Evolutionary conservation across 53 echinoderm and acorn worm species (phyloP), one percentile per base, ranked within the genome.

Genomic region (Echinometra lucunter): DNA sequence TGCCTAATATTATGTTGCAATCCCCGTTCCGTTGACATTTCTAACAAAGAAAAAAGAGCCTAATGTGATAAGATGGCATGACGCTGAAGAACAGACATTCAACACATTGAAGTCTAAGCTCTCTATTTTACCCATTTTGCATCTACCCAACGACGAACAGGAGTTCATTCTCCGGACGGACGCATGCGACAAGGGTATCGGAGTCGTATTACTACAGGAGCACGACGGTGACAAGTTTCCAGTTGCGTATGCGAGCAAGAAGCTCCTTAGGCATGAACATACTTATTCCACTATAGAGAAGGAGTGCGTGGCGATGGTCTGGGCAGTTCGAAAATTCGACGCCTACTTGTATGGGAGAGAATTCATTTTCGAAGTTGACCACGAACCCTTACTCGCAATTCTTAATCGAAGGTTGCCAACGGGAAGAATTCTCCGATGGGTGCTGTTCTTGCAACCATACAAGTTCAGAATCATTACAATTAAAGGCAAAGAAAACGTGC

Each of bases 321-420:
- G 85, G 85, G 45, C 25, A 10, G 85, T 49, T 8, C 45, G 12
- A n/a, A 83, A 83, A 28, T 45, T 45, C 19, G 45, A 83, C 8
- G 8, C 37, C 85, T 90, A 2, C 58, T 95, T 34, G 93, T 88
- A 38, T 92, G 96, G 96, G 89, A 56, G 32, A 11, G 45, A 96
- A 44, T 96, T 96, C 66, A 28, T 92, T 56, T 66, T 96, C 16
- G 91, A 96, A 42, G 91, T 95, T 3, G 92, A 96, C 66, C 95
- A 95, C 35, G 95, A 96, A n/a, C 89, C 95, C 9, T 91, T 96
- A 89, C 21, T 87, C 9, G 95, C 88, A 45, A 70, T 94, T 7
- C 56, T 90, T n/a, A 37, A 45, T 70, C 57, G 70, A 38, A 94
- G 87, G 44, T 90, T 23, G 90, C 94, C 25, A 96, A 96, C 57